Percentiles rank a stretch among this genome's conserved stretches.
Conservation (phyloP, 1,140 invertebrate species). For the Bemisia tabaci region DNA sequence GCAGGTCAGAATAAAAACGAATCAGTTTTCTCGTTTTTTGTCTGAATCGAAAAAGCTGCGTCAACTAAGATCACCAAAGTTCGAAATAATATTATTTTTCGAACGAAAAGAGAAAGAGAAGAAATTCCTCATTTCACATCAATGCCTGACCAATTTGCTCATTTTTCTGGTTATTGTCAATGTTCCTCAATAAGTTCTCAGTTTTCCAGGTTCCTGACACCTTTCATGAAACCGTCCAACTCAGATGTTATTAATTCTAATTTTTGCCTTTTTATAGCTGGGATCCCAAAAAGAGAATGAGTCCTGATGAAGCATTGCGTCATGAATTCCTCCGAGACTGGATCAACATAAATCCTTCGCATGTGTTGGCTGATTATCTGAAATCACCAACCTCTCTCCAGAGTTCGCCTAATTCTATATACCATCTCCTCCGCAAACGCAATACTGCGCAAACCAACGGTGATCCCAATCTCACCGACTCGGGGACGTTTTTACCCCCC, state of each 20-base stretch:
- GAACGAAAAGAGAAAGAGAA: no score
- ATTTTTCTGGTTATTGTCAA: no score
- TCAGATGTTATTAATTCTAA: not conserved
- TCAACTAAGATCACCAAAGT: no score
- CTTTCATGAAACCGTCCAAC: no score
- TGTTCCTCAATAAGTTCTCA: no score
- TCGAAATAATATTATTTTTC: no score
- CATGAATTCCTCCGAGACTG: conserved; percentile 54
- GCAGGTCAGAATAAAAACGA: no score
- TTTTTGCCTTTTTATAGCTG: conserved; percentile 44
- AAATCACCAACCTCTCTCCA: not conserved
- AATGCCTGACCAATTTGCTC: no score
- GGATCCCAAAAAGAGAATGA: conserved; percentile 87
- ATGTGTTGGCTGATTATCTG: not conserved
- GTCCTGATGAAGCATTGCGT: conserved; percentile 69
- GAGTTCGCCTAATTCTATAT: not conserved
- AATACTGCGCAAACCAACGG: not conserved
- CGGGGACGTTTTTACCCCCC: not conserved
- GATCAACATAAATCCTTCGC: conserved; percentile 5
- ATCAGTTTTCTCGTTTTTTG: no score
- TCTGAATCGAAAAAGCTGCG: no score
- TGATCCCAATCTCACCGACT: not conserved
- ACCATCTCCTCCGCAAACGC: not conserved
- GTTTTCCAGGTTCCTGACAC: no score
- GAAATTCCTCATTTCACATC: no score